phyloP scores from a whole-genome alignment of 2,113 vertebrate species.

The Lepus americanus region DNA sequence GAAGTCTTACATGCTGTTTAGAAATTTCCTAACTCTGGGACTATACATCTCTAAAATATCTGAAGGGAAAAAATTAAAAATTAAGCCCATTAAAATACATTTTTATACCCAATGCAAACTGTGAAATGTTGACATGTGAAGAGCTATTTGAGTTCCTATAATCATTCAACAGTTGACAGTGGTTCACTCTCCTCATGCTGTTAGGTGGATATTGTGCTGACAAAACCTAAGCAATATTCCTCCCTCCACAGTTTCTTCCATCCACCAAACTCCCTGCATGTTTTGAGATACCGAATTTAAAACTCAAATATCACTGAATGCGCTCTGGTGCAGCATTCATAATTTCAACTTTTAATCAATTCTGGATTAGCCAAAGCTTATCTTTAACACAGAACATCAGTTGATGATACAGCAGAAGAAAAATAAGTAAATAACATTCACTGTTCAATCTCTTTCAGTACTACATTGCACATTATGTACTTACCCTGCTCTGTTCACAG shows the following conservation, averaged over 20 bases:
- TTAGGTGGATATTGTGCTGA: not conserved
- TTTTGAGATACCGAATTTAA: conserved; percentile 3
- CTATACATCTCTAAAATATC: not conserved
- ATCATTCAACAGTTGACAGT: not conserved
- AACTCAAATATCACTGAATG: not conserved
- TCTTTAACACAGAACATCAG: not conserved
- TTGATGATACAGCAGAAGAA: not conserved
- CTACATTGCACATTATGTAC: not conserved
- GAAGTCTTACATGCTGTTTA: not conserved
- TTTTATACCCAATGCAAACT: not conserved
- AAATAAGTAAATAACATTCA: conserved; percentile 16
- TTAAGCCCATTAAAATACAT: not conserved
- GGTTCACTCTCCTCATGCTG: not conserved
- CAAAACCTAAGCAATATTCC: not conserved
- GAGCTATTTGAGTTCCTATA: not conserved
- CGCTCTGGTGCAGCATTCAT: not conserved
- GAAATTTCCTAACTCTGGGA: not conserved
- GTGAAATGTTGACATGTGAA: not conserved
- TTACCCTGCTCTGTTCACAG: not conserved
- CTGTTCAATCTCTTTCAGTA: not conserved
- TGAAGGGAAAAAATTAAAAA: not conserved
- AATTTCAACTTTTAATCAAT: conserved; percentile 3
- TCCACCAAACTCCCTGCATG: not conserved
- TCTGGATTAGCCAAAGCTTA: conserved; percentile 30
- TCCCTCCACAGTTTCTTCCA: not conserved